Evolutionary conservation across 2,888 invertebrate genomes (phyloP), one percentile per base, ranked within the genome.

Genomic region (Cremastinae sp.): DNA sequence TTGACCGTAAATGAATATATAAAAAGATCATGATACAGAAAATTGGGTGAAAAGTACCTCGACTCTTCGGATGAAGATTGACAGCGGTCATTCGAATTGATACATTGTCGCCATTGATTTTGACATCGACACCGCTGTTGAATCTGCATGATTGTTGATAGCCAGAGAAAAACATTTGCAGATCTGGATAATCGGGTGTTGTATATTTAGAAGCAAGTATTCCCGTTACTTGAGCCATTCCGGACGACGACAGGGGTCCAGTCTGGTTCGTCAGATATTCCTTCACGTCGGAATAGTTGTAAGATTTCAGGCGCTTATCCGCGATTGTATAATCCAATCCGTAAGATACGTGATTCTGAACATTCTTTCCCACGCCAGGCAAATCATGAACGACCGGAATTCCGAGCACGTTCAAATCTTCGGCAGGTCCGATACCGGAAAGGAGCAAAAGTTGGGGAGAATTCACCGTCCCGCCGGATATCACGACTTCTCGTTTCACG

Each of bases 291-390:
- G 91, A 89, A 91, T 92, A 91, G 76, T 92, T 91, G 64, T 94
- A 84, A 45, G 92, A 90, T 0, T 91, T 91, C 82, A 16, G 90
- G 4, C 76, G 75, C 0, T 36, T 1, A 2, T 43, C 34, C 0
- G 20, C 88, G 0, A 94, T 78, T 0, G 89, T 89, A 81, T 92
- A 94, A 49, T 91, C 90, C 1, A 94, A 74, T 3, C 89, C 90
- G 22, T 92, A 92, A 0, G 94, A 92, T 0, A 93, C 93, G 78
- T 94, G 94, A 84, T 94, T 94, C 78, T 94, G 94, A 0, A 94
- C 88, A 84, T 94, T 94, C 84, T 92, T 92, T 0, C 94, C 94
- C 0, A 94, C 94, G 0, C 94, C 94, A 0, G 93, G 93, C 18
- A 94, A 87, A 77, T 94, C 91, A 59, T 91, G 91, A 14, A 93